Conservation (phyloP, 2,888 invertebrate genomes). For the Parnassius orleans region DNA sequence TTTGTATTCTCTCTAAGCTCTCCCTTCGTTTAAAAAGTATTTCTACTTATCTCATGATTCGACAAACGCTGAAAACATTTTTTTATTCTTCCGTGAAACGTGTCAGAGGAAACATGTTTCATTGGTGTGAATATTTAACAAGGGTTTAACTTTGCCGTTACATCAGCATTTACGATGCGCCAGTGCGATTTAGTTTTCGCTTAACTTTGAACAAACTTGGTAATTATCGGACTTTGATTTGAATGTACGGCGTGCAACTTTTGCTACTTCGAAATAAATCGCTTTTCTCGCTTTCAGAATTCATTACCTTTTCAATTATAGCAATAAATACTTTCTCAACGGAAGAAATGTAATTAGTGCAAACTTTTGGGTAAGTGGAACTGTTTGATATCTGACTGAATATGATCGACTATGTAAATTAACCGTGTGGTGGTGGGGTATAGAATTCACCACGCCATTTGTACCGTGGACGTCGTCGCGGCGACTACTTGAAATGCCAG, state of each 20-base stretch:
- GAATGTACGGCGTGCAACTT: conserved; percentile 25
- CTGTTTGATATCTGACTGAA: too few species aligned
- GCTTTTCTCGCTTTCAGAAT: conserved; percentile 10
- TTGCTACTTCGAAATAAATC: conserved; percentile 12
- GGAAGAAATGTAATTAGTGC: too few species aligned
- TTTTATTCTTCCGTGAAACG: not conserved
- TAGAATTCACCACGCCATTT: too few species aligned
- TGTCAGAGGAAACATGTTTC: conserved; percentile 7
- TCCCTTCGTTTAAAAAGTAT: too few species aligned
- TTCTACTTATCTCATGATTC: too few species aligned
- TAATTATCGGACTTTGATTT: conserved; percentile 32
- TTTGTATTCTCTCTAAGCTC: too few species aligned
- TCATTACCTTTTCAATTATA: conserved; percentile 12
- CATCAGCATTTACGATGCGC: conserved; percentile 13
- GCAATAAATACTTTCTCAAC: not conserved
- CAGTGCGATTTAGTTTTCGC: conserved; percentile 9
- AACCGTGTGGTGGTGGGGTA: too few species aligned
- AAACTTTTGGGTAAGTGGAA: too few species aligned
- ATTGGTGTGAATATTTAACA: conserved; percentile 21
- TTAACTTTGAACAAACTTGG: conserved; percentile 21
- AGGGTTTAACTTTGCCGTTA: conserved; percentile 16
- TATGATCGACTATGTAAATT: too few species aligned
- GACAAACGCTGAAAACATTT: too few species aligned
- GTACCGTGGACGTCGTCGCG: too few species aligned
- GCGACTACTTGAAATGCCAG: too few species aligned